phyloP scores from a whole-genome alignment of 2,113 vertebrate genomes.

The Paramormyrops kingsleyae region DNA sequence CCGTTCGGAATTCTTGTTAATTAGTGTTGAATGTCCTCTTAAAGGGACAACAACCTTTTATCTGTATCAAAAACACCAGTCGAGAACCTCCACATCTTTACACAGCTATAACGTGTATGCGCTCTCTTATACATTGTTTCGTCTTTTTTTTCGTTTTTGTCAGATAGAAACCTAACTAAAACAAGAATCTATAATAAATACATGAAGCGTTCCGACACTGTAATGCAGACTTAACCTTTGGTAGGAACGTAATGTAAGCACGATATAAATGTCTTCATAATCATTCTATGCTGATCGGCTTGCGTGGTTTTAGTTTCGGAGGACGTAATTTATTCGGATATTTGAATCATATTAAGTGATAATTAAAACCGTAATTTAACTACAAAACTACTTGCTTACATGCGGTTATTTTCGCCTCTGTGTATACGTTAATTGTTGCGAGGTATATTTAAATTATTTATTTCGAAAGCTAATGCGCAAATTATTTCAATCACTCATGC shows the following conservation, averaged over 20 bases:
- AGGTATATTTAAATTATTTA: slow-evolving; percentile 8
- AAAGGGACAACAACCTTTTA: slow-evolving; percentile 48
- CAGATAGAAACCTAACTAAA: background rate
- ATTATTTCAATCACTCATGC: slow-evolving; percentile 14
- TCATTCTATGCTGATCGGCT: background rate
- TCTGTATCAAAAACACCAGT: slow-evolving; percentile 6
- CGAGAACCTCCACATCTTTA: background rate
- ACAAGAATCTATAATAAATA: background rate
- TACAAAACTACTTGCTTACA: background rate
- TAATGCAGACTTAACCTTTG: background rate
- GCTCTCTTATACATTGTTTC: background rate
- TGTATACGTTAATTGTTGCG: background rate
- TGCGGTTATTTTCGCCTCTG: background rate
- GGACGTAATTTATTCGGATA: background rate
- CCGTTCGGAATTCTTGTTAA: slow-evolving; percentile 52
- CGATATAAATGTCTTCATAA: background rate
- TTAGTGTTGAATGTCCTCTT: slow-evolving; percentile 59
- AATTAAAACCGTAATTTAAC: slow-evolving; percentile 1
- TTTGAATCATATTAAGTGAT: background rate
- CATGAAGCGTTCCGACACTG: background rate
- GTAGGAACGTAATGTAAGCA: background rate
- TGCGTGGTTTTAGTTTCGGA: background rate
- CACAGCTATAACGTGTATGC: background rate
- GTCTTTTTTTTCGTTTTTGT: background rate
- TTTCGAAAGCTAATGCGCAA: background rate